These are phyloP conservation scores for Galaxea fascicularis DNA, from an alignment of 92 coral and sea anemone species.

Conservation along the genomic window DNA sequence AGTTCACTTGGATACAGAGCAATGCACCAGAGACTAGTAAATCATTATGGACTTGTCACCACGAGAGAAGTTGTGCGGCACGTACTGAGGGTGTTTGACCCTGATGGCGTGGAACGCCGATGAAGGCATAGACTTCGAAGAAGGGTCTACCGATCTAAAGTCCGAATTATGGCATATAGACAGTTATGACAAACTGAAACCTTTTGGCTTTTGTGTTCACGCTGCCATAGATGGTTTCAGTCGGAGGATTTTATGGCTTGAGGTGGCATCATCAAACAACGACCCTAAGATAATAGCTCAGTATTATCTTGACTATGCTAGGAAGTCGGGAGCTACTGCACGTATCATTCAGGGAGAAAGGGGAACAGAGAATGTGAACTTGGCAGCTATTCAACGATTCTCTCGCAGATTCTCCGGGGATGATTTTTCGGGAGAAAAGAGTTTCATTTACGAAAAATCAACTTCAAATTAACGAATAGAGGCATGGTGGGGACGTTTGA, in stretches of 20 bases:
- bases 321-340: constrained; percentile 46
- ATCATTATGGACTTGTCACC: constrained; percentile 30
- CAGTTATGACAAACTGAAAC: constrained; percentile 51
- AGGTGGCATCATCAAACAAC: constrained; percentile 42
- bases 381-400: constrained; percentile 66
- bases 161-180: constrained; percentile 52
- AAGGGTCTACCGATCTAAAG: constrained; percentile 15
- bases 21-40: constrained; percentile 54
- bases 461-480: constrained; percentile 64
- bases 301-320: constrained; percentile 39
- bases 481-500: constrained; percentile 69
- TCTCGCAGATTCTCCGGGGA: constrained; percentile 47
- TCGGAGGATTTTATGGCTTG: constrained; percentile 42
- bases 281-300: constrained; percentile 28
- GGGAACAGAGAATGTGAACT: constrained; percentile 53
- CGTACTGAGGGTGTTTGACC: constrained; percentile 35
- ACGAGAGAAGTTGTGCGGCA: constrained; percentile 50
- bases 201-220: constrained; percentile 50
- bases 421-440: constrained; percentile 53
- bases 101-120: constrained; percentile 55
- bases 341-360: constrained; percentile 58
- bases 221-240: constrained; percentile 52
- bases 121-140: constrained; percentile 34
- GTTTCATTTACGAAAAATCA: constrained; percentile 60
- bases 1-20: constrained; percentile 54